A percentile compares a stretch with the other conserved stretches of the same genome.
phyloP scores from a whole-genome alignment of 2,888 invertebrate genomes.

The Embidobia sp. region DNA sequence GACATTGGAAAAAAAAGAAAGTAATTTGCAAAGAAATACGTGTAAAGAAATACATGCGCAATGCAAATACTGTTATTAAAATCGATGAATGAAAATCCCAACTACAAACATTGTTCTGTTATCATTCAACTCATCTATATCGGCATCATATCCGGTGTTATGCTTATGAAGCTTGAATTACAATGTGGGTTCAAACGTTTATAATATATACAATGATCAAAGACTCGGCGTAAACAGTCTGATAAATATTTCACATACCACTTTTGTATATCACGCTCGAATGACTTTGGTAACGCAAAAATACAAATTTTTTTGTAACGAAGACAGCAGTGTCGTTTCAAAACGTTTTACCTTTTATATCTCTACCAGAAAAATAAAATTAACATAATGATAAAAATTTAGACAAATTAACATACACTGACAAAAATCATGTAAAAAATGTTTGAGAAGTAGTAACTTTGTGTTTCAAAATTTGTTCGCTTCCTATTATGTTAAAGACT shows the following conservation, averaged over 20 bases:
- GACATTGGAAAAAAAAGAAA: too few relatives aligned
- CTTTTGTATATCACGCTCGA: slow-evolving; percentile 16
- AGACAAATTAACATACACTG: too few relatives aligned
- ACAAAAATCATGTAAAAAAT: too few relatives aligned
- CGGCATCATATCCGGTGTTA: slow-evolving; percentile 49
- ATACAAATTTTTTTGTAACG: too few relatives aligned
- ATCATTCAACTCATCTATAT: slow-evolving; percentile 43
- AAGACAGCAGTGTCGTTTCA: too few relatives aligned
- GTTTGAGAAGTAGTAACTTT: too few relatives aligned
- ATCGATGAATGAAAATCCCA: slow-evolving; percentile 26
- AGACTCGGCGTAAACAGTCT: slow-evolving; percentile 34
- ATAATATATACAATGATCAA: slow-evolving; percentile 54
- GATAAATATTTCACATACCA: slow-evolving; percentile 36
- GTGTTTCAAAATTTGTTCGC: too few relatives aligned
- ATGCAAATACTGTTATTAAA: slow-evolving; percentile 17
- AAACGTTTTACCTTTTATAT: too few relatives aligned
- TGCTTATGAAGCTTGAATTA: slow-evolving; percentile 48
- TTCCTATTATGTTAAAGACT: too few relatives aligned
- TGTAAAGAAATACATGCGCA: background rate
- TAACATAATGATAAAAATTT: too few relatives aligned
- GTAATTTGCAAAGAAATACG: too few relatives aligned
- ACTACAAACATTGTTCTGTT: slow-evolving; percentile 29
- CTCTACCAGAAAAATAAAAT: too few relatives aligned
- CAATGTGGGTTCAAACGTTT: slow-evolving; percentile 42
- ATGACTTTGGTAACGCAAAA: background rate